Conservation (phyloP, 2,888 invertebrate genomes). For the Himalopsyche japonica region DNA sequence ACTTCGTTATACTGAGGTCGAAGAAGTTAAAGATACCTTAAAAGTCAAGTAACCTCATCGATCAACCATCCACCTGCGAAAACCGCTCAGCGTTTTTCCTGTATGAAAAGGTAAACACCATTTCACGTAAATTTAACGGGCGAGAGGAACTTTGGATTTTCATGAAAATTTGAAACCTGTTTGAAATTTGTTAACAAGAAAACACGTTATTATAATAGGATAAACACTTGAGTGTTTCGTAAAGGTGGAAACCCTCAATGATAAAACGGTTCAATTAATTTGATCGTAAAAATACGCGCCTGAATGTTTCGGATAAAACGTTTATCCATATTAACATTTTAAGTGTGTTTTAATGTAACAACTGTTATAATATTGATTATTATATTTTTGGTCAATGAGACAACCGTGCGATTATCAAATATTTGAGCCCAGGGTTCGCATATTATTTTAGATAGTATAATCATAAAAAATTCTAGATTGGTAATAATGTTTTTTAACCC, state of each 20-base stretch:
- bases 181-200: conserved; percentile 9
- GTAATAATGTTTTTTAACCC: too few species aligned
- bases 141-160: conserved; percentile 9
- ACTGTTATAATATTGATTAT: neutral
- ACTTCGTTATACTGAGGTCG: neutral
- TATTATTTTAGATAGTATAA: too few species aligned
- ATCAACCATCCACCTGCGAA: conserved; percentile 34
- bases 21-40: neutral
- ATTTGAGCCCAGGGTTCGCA: too few species aligned
- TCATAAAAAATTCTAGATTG: too few species aligned
- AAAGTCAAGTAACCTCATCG: conserved; percentile 34
- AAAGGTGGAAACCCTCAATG: neutral
- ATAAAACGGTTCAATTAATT: conserved; percentile 1
- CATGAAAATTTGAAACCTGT: conserved; percentile 10
- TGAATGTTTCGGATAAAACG: neutral
- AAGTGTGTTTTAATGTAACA: neutral
- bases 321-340: neutral
- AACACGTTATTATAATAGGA: neutral
- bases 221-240: neutral
- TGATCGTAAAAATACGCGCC: neutral
- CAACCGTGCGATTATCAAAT: neutral
- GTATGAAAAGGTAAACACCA: conserved; percentile 37
- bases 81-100: neutral
- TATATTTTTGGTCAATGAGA: neutral
- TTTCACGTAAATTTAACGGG: conserved; percentile 34